Base-by-base conservation (phyloP, 2,888 invertebrate species). In the Rotaria magnacalcarata region DNA sequence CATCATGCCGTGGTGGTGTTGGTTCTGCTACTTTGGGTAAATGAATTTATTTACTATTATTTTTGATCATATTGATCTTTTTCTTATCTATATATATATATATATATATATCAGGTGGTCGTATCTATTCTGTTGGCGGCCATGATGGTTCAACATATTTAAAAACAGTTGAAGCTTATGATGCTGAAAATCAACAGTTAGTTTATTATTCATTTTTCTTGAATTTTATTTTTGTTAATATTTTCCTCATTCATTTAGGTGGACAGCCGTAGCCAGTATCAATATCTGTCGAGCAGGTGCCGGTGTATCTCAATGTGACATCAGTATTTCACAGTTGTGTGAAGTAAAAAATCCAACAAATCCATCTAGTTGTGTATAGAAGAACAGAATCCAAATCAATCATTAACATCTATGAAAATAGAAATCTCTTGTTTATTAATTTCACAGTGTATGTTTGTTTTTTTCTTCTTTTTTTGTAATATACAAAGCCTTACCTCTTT, bases 261-360 rank as follows among this genome's bases (percentile, higher is more conserved):
- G 92, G 92, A 89, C 89, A 74, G 88, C 88, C 85, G 92, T 92
- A 10, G 90, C 91, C 5, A 88, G 89, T 56, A 92, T 92, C 92
- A 91, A 90, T 86, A 89, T 90, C 11, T 91, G 91, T 34, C 88
- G 92, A 80, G 92, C 92, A 19, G 92, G 80, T 80, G 80, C 80
- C n/a, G 80, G 80, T n/a, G 80, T 80, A 24, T 47, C 47, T 47
- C 80, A 80, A 80, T 80, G 80, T 47, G 80, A 80, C 24, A 80
- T 80, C 47, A 43, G 43, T 47, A n/a, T 80, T 80, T 80, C 80
- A 47, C 43, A 47, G 14, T 47, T 80, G 34, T 47, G 43, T n/a
- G 80, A 80, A 80, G 47, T 80, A 11, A 80, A 80, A 80, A 80
- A 80, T 80, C 80, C 80, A 21, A 67, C 67, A 2, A 80, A 80